Base-by-base conservation (phyloP, 2,888 invertebrate genomes). In the Pollenia labialis region DNA sequence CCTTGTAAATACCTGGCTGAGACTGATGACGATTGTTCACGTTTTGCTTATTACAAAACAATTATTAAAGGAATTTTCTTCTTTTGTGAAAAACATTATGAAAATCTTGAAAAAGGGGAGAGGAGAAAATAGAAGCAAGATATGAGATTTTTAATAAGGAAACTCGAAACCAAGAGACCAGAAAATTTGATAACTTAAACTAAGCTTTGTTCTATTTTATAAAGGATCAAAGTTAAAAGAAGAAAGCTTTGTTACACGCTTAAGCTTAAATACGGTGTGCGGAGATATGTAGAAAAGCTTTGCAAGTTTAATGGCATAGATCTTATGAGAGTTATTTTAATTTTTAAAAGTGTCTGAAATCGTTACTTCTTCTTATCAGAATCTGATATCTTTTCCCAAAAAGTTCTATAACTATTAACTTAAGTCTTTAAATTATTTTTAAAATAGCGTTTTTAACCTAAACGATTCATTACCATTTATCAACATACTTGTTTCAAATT, bases 21-120 rank as follows among this genome's bases (percentile, higher is more conserved):
- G 32, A 46, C 58, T 84, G 68, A 76, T 76, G 76, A 76, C 62
- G 54, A 76, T 56, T 69, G 66, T 85, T 82, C 89, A 89, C 89
- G 89, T 89, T 89, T 88, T 83, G 90, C 90, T 89, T 90, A 91
- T 91, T 88, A 89, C 68, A 90, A 91, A 91, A 91, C 91, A 92
- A 92, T 92, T 92, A 91, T 90, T 88, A 83, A 83, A 82, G 89
- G 80, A 81, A 85, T 75, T 58, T 64, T 50, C 50, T 16, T 64
- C 50, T 46, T 62, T 16, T 56, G 8, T 11, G n/a, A 4, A 9
- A n/a, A 48, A 74, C 62, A 85, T 48, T 58, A 16, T 18, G 18
- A 1, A 46, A 64, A 23, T 32, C 46, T 56, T 44, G 44, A 11
- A n/a, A 54, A 6, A 11, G 14, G 11, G 56, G 6, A 8, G 50